Evolutionary conservation across 30 jellyfish, hydroid and myxozoan species (phyloP).

Genomic region (Turritopsis rubra): DNA sequence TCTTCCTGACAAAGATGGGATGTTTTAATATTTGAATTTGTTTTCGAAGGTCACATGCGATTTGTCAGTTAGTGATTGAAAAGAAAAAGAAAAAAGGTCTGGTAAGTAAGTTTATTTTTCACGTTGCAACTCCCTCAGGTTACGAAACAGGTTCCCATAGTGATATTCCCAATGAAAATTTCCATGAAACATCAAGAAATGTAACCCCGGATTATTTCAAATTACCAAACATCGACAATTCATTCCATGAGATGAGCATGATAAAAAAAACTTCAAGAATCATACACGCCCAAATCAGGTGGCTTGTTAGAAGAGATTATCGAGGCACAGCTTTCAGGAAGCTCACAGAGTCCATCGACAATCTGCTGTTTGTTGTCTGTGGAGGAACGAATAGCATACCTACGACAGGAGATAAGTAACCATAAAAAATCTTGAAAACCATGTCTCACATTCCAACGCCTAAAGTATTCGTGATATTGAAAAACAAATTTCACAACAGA

Average conservation of each 20-base stretch:
- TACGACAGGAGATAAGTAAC: not conserved
- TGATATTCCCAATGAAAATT: not conserved
- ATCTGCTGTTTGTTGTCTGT: not conserved
- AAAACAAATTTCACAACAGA: not conserved
- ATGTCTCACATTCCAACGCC: not conserved
- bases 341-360: not conserved
- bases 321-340: constrained; percentile 18
- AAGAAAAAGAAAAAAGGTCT: constrained; percentile 1
- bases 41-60: constrained; percentile 44
- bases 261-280: not conserved
- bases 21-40: not conserved
- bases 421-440: constrained; percentile 10
- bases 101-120: not conserved
- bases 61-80: constrained; percentile 44
- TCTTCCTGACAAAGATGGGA: not conserved
- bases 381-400: constrained; percentile 8
- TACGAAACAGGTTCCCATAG: constrained; percentile 42
- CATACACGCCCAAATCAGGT: constrained; percentile 14
- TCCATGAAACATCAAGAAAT: not conserved
- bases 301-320: constrained; percentile 22
- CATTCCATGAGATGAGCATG: not conserved
- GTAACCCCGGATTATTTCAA: not conserved
- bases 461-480: not conserved
- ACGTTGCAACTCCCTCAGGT: constrained; percentile 31
- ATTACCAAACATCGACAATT: not conserved